Evolutionary conservation across 1,140 invertebrate species (phyloP).

Genomic region (Brachionus koreanus): DNA sequence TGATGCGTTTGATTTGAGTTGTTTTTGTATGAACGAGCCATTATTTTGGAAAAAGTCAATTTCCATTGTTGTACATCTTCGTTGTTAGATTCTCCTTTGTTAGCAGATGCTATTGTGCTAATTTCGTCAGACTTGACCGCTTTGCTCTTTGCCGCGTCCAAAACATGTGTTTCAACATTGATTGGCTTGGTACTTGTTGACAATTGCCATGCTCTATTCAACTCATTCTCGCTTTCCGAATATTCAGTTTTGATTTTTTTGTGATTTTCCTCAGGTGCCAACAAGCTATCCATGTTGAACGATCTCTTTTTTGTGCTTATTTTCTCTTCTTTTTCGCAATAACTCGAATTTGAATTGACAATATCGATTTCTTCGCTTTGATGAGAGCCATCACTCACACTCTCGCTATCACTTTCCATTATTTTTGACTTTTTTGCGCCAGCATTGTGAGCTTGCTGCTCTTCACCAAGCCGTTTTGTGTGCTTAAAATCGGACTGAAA

Average conservation of each 20-base stretch:
- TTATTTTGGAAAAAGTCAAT: conserved; percentile 39
- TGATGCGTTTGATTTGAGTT: not conserved
- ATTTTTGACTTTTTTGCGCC: not conserved
- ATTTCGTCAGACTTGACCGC: not conserved
- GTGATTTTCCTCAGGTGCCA: not conserved
- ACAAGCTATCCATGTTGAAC: conserved; percentile 15
- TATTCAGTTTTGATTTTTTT: not conserved
- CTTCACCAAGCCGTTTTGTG: not conserved
- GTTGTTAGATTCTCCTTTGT: not conserved
- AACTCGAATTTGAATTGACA: not conserved
- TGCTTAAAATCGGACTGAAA: not conserved
- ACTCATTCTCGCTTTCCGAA: not conserved
- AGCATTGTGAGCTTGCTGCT: not conserved
- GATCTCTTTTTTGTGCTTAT: not conserved
- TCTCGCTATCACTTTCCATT: not conserved
- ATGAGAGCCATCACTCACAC: not conserved
- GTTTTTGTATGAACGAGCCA: conserved; percentile 36
- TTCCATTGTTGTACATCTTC: conserved; percentile 40
- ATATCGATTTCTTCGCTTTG: not conserved
- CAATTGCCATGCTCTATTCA: not conserved
- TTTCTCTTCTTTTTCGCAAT: not conserved
- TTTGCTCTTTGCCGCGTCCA: not conserved
- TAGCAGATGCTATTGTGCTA: not conserved
- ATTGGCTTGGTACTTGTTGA: no score
- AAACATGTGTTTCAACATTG: not conserved